Evolutionary conservation across 2,113 vertebrate species (phyloP), one percentile per base, ranked within the genome.

Genomic region (Tenebrosternarchus preto): DNA sequence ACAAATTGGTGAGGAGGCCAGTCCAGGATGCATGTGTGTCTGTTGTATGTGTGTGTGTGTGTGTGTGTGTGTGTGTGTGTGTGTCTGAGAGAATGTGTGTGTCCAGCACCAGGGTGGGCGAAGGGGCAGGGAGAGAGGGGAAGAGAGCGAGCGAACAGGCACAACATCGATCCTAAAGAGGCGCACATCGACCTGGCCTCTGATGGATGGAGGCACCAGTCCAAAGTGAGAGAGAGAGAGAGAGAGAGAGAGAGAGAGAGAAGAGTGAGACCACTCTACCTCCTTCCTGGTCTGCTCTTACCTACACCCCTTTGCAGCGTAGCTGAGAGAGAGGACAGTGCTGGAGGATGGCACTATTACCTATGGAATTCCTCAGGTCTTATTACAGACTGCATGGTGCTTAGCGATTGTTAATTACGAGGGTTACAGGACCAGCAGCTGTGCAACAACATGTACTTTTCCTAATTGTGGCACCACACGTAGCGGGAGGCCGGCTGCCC

Each of bases 1-100:
- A 96, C 95, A 96, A 95, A 97, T 90, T 95, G 92, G 93, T 91
- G 89, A 91, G 94, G 91, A 92, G 91, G 91, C 88, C 90, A 92
- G 89, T 90, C 86, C 92, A 76, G 69, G 90, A 87, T 87, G 89
- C 90, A 89, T 90, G 91, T 85, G 90, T 91, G 92, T 90, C 89
- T 86, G 89, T 90, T 22, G 56, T 59, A 46, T 46, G 74, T 46
- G 59, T 43, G 43, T 64, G 46, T 73, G 72, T 50, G 72, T 60
- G 67, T 72, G 76, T 4, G 29, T 80, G 31, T 76, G 82, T 77
- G 78, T 50, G 43, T 50, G 43, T 50, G 43, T 83, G 73, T 76
- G 69, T 55, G 43, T 29, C 39, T 63, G 24, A 33, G 36, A 31
- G 53, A 60, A 63, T 73, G 80, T 76, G 76, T 80, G 76, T 75